These are phyloP conservation scores for Leptestheria dahalacensis DNA, from an alignment of 1,140 invertebrate genomes.

Conservation along the genomic window DNA sequence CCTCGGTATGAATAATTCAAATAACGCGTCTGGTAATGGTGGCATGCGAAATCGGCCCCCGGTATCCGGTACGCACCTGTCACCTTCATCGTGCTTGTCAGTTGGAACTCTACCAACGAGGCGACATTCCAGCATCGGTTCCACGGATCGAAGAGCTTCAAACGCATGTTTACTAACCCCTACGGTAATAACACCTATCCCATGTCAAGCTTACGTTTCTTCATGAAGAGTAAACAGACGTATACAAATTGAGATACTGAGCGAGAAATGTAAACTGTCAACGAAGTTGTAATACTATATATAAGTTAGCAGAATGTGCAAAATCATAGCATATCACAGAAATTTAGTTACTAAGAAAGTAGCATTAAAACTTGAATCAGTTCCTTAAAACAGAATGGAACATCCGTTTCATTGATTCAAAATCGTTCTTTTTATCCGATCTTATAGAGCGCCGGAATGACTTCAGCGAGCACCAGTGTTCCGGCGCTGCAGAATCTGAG, in stretches of 20 bases:
- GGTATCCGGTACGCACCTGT: constrained; percentile 53
- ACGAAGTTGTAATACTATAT: too few relatives aligned
- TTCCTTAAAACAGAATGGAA: too few relatives aligned
- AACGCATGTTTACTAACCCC: constrained; percentile 63
- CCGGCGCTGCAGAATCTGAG: not conserved
- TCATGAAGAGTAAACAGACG: too few relatives aligned
- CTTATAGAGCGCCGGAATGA: constrained; percentile 1
- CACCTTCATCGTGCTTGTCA: constrained; percentile 51
- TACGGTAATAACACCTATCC: constrained; percentile 32
- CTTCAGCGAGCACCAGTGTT: constrained; percentile 6
- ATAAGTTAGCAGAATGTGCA: too few relatives aligned
- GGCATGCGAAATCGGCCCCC: constrained; percentile 36
- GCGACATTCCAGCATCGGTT: constrained; percentile 73
- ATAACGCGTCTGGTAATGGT: not conserved
- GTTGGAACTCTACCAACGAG: constrained; percentile 59
- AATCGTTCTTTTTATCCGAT: not conserved
- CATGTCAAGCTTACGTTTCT: too few relatives aligned
- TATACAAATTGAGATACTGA: too few relatives aligned
- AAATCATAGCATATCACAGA: too few relatives aligned
- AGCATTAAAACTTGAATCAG: too few relatives aligned
- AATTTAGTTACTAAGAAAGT: too few relatives aligned
- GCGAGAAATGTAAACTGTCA: too few relatives aligned
- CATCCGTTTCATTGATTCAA: too few relatives aligned
- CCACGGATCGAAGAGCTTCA: constrained; percentile 66
- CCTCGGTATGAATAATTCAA: constrained; percentile 39